Percentiles rank a stretch among this genome's conserved stretches.
Evolutionary conservation across 2,888 invertebrate genomes (phyloP).

Genomic region (Drosophila rellima): DNA sequence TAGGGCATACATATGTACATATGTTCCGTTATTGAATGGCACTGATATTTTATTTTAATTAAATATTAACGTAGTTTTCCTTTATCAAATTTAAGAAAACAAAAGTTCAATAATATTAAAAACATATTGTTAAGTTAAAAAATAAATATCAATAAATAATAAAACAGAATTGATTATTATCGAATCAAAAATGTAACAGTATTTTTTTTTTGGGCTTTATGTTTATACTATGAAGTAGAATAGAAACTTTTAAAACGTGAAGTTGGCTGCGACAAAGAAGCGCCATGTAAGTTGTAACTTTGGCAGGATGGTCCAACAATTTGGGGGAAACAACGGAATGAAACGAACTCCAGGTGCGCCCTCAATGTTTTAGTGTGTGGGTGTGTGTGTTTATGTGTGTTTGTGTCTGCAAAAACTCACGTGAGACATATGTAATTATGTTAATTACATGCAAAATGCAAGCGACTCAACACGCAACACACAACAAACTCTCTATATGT

Average conservation of each 20-base stretch:
- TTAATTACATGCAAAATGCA: constrained; percentile 64
- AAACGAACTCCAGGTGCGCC: constrained; percentile 23
- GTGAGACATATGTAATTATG: constrained; percentile 56
- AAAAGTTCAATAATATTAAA: not conserved
- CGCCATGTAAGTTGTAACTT: not conserved
- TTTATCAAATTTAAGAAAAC: not conserved
- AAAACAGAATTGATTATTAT: too few relatives aligned
- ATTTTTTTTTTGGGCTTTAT: too few relatives aligned
- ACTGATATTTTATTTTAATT: not conserved
- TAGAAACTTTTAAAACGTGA: constrained; percentile 16
- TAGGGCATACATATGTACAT: not conserved
- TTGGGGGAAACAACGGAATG: constrained; percentile 9
- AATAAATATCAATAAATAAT: too few relatives aligned
- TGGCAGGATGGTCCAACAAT: not conserved
- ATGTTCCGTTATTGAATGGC: not conserved
- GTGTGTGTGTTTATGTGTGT: constrained; percentile 6
- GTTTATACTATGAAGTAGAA: too few relatives aligned
- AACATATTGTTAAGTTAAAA: too few relatives aligned
- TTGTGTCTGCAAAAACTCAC: constrained; percentile 36
- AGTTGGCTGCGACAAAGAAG: constrained; percentile 4
- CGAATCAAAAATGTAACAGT: too few relatives aligned
- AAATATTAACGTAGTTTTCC: not conserved
- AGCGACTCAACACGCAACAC: constrained; percentile 40
- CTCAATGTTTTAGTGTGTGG: not conserved
- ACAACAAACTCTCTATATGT: constrained; percentile 7